Evolutionary conservation across 2,888 invertebrate genomes (phyloP).

Genomic region (Furcula furcula): DNA sequence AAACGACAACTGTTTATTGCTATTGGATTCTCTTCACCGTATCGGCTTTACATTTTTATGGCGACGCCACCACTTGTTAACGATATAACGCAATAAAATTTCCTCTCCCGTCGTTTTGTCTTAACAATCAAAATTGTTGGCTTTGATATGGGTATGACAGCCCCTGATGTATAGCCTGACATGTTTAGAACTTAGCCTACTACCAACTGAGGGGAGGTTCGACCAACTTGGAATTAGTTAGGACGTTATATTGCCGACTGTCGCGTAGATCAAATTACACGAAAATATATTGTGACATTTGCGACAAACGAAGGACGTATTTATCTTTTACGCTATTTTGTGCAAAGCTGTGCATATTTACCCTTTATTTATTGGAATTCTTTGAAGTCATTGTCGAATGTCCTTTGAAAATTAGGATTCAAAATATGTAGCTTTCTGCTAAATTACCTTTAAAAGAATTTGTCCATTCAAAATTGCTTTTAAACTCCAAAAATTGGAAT

Average conservation of each 20-base stretch:
- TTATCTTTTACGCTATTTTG: no score
- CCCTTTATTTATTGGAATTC: no score
- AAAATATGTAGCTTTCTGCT: no score
- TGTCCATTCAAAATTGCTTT: no score
- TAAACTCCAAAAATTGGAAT: no score
- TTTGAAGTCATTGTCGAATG: no score
- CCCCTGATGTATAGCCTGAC: conserved; percentile 38
- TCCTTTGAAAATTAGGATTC: no score
- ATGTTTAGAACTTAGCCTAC: conserved; percentile 11
- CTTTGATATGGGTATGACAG: conserved; percentile 61
- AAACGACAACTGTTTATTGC: conserved; percentile 25
- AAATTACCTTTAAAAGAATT: no score
- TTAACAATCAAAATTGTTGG: conserved; percentile 40
- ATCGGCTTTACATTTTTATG: conserved; percentile 26
- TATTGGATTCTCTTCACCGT: conserved; percentile 29
- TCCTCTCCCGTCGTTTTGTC: conserved; percentile 32
- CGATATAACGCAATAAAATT: conserved; percentile 29
- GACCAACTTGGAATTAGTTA: conserved; percentile 29
- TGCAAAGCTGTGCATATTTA: no score
- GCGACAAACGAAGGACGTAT: no score
- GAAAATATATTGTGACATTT: no score
- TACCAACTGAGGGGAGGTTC: conserved; percentile 18
- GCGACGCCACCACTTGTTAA: conserved; percentile 26
- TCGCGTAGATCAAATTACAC: conserved; percentile 5
- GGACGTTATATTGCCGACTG: conserved; percentile 21